phyloP scores from a whole-genome alignment of 2,113 vertebrate genomes.

The Thinocorus orbignyianus region DNA sequence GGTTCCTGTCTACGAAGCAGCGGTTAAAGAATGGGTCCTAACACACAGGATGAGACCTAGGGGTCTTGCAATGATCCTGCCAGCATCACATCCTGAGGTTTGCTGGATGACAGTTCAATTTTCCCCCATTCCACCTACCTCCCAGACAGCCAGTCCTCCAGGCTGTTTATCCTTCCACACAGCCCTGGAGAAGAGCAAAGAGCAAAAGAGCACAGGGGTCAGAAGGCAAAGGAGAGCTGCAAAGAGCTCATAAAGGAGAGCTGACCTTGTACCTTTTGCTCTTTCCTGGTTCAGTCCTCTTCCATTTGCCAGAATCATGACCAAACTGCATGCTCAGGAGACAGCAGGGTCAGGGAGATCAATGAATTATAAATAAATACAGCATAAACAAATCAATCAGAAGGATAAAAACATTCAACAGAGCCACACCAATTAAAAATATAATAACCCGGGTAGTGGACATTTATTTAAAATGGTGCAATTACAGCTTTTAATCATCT shows the following conservation, averaged over 20 bases:
- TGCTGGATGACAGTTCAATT: neutral
- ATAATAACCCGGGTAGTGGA: conserved; percentile 57
- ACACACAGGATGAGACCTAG: neutral
- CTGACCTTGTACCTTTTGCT: conserved; percentile 42
- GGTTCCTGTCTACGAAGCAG: neutral
- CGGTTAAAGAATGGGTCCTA: neutral
- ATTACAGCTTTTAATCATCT: conserved; percentile 66
- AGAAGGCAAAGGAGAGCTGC: neutral
- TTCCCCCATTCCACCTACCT: neutral
- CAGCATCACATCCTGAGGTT: neutral
- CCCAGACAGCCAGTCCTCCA: neutral
- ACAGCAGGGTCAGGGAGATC: conserved; percentile 36
- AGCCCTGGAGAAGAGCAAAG: neutral
- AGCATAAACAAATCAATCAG: conserved; percentile 68
- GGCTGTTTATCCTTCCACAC: neutral
- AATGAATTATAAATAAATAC: conserved; percentile 56
- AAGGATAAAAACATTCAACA: conserved; percentile 50
- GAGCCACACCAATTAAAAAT: conserved; percentile 67
- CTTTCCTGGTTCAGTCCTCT: neutral
- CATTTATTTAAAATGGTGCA: conserved; percentile 64
- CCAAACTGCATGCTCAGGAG: neutral
- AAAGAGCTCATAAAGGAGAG: neutral
- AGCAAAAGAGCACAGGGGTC: neutral
- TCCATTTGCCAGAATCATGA: conserved; percentile 43
- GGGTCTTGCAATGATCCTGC: neutral